Conservation (phyloP, 2,888 invertebrate species). For the Muschampia plurimacula region DNA sequence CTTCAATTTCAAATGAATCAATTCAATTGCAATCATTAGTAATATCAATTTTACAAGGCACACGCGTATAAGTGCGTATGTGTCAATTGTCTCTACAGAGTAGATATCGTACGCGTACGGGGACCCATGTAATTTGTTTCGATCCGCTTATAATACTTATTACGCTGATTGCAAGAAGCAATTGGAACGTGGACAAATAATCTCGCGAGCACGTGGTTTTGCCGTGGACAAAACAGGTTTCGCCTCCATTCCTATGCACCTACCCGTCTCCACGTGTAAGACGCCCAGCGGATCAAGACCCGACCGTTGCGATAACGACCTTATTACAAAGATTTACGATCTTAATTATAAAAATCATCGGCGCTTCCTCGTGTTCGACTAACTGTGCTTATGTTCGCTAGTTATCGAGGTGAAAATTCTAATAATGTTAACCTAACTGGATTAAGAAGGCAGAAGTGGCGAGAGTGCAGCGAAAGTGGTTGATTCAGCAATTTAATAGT, state of each 20-base stretch:
- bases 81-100: slow-evolving; percentile 22
- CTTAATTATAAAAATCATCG: slow-evolving; percentile 42
- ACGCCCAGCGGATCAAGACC: slow-evolving; percentile 22
- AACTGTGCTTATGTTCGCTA: slow-evolving; percentile 34
- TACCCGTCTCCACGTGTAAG: slow-evolving; percentile 43
- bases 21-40: not conserved
- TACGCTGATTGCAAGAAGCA: slow-evolving; percentile 45
- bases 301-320: slow-evolving; percentile 49
- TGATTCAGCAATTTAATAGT: slow-evolving; percentile 28
- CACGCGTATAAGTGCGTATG: not conserved
- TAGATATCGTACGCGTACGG: slow-evolving; percentile 13
- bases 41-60: not conserved
- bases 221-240: slow-evolving; percentile 53
- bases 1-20: too few relatives aligned
- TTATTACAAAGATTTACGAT: slow-evolving; percentile 47
- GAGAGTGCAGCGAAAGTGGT: slow-evolving; percentile 41
- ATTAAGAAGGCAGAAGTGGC: slow-evolving; percentile 32
- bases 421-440: slow-evolving; percentile 37
- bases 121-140: slow-evolving; percentile 36
- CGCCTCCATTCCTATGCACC: slow-evolving; percentile 45
- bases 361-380: slow-evolving; percentile 28
- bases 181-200: slow-evolving; percentile 51
- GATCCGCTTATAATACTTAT: slow-evolving; percentile 33
- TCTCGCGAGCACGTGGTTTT: slow-evolving; percentile 52
- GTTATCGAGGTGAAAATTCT: slow-evolving; percentile 37